A percentile compares a stretch with the other conserved stretches of the same genome.
Conservation (phyloP, 2,113 vertebrate genomes). For the Zosterops lateralis region DNA sequence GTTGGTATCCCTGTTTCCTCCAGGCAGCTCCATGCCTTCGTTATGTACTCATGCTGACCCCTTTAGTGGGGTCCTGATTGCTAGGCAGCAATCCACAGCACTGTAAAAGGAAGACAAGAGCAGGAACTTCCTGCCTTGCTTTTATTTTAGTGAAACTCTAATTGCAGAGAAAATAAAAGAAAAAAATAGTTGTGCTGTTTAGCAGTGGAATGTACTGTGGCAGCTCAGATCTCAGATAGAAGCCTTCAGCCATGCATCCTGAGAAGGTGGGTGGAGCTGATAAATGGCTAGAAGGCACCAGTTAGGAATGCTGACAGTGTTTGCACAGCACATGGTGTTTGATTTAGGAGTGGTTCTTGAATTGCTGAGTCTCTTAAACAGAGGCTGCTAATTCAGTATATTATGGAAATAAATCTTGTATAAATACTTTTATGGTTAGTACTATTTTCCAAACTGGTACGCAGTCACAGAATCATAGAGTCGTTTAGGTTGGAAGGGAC, state of each 20-base stretch:
- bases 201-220: background rate
- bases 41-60: background rate
- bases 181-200: background rate
- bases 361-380: background rate
- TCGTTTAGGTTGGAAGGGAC: background rate
- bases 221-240: background rate
- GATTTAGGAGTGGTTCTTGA: conserved; percentile 34
- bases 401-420: background rate
- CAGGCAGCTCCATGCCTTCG: background rate
- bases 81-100: background rate
- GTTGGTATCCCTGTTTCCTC: background rate
- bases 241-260: background rate
- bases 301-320: background rate
- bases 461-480: background rate
- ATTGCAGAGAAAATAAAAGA: background rate
- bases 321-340: conserved; percentile 24
- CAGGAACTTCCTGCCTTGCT: background rate
- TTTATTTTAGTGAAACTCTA: background rate
- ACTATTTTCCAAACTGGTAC: background rate
- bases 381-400: background rate
- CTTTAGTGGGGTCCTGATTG: too few species aligned
- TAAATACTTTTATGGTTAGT: background rate
- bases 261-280: background rate
- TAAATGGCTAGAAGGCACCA: background rate
- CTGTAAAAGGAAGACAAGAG: background rate